Conservation (phyloP, 2,113 vertebrate genomes). For the Aplodontia rufa region DNA sequence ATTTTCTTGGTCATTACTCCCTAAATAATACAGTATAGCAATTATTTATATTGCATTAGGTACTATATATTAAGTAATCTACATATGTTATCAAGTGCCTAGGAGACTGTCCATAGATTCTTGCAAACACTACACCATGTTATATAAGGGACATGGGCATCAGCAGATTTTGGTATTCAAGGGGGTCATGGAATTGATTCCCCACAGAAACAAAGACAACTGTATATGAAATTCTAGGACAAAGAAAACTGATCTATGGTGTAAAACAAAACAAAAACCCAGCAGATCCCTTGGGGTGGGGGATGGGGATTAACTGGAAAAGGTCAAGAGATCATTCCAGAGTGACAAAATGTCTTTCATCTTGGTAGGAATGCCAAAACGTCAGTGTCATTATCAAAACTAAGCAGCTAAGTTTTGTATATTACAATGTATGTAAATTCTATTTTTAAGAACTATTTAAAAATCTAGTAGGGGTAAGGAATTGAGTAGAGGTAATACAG, state of each 20-base stretch:
- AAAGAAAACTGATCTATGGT: not conserved
- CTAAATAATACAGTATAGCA: not conserved
- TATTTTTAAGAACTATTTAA: not conserved
- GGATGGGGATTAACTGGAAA: not conserved
- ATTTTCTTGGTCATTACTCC: not conserved
- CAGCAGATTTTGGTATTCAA: not conserved
- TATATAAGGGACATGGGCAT: no score
- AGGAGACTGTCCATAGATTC: not conserved
- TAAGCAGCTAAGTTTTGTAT: not conserved
- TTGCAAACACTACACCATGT: no score
- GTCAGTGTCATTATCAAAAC: not conserved
- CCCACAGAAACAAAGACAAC: not conserved
- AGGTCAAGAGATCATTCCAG: not conserved
- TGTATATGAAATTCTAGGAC: not conserved
- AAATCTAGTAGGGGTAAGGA: not conserved
- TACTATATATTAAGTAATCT: not conserved
- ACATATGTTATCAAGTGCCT: not conserved
- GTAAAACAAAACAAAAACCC: not conserved
- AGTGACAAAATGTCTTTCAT: not conserved
- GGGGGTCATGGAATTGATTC: not conserved
- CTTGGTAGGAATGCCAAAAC: not conserved
- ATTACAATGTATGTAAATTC: conserved; percentile 23
- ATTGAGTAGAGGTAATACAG: not conserved
- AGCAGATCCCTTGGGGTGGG: not conserved
- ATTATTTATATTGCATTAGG: not conserved